These are phyloP conservation scores for Antechinus flavipes DNA, from an alignment of 2,113 vertebrate species.

Conservation along the genomic window DNA sequence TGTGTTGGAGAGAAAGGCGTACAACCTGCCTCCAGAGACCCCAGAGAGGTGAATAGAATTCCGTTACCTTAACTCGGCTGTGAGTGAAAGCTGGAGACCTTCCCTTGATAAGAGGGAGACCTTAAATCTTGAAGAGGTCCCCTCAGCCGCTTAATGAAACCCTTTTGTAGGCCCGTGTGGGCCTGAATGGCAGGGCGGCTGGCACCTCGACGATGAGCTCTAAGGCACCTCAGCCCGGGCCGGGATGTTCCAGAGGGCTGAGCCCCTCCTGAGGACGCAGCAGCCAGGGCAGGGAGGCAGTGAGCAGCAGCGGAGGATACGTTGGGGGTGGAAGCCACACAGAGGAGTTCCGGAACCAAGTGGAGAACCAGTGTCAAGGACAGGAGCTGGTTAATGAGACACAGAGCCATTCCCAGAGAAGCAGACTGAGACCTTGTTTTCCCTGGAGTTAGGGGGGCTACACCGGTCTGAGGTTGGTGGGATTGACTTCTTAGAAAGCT, in stretches of 20 bases:
- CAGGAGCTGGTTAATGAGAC: background rate
- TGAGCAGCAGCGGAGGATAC: fast-evolving
- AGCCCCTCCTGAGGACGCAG: background rate
- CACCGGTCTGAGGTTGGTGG: background rate
- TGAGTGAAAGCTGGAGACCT: background rate
- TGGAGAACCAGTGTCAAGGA: background rate
- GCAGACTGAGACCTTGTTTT: background rate
- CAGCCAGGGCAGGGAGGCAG: background rate
- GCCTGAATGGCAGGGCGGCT: background rate
- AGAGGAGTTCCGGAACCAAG: background rate
- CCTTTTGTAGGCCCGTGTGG: background rate
- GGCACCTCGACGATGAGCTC: background rate
- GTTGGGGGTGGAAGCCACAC: background rate
- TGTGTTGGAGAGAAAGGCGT: background rate
- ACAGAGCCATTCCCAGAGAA: background rate
- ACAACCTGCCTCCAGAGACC: background rate
- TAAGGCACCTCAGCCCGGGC: background rate
- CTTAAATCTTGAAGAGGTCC: background rate
- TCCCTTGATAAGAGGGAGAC: background rate
- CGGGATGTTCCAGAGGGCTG: background rate
- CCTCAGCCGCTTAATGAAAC: background rate
- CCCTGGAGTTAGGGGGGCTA: background rate
- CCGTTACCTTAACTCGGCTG: background rate
- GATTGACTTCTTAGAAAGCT: background rate
- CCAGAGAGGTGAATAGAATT: background rate